Conservation (phyloP, 2,888 invertebrate species). For the Lithophane ornitopus region DNA sequence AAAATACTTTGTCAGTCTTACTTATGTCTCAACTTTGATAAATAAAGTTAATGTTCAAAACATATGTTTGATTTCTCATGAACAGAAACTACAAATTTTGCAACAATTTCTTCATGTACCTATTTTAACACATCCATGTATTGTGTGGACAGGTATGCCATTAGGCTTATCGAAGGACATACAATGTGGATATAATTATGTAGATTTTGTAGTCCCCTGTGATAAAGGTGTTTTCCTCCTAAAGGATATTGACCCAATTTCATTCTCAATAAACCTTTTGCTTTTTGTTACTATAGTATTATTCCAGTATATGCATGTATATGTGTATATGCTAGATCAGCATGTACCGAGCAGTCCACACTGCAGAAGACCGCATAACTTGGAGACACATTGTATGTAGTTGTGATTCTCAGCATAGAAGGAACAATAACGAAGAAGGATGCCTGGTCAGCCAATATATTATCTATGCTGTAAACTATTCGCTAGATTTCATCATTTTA, state of each 20-base stretch:
- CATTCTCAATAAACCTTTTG: no score
- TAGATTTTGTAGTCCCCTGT: not conserved
- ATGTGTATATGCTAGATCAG: no score
- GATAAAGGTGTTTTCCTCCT: not conserved
- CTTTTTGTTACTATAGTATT: no score
- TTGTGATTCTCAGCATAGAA: not conserved
- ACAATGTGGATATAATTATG: not conserved
- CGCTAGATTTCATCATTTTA: slow-evolving; percentile 31
- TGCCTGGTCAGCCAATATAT: not conserved
- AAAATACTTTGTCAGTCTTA: not conserved
- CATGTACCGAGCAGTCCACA: not conserved
- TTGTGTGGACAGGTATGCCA: not conserved
- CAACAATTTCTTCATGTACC: not conserved
- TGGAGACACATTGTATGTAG: not conserved
- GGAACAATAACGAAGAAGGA: not conserved
- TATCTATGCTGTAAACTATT: not conserved
- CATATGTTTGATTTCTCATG: not conserved
- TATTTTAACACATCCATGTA: not conserved
- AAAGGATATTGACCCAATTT: not conserved
- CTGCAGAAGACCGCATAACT: not conserved
- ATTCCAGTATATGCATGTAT: not conserved
- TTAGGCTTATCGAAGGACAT: not conserved
- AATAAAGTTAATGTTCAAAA: not conserved
- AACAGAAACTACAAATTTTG: not conserved
- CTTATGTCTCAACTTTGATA: not conserved